These are phyloP conservation scores for Myiothlypis chrysogaster DNA, from an alignment of 2,797 vertebrate genomes.

Conservation along the genomic window DNA sequence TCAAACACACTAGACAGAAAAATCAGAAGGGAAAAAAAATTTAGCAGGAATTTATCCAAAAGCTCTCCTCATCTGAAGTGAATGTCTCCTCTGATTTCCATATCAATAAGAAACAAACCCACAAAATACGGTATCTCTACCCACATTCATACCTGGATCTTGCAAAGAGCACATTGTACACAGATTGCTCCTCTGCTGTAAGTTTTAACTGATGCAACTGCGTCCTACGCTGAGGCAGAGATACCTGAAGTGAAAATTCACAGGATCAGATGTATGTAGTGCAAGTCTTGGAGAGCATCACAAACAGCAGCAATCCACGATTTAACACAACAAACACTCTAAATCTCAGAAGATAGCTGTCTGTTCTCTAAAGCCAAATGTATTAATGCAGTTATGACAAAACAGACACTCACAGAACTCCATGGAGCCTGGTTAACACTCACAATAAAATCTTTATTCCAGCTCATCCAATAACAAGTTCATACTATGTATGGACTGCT, in stretches of 20 bases:
- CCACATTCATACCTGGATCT: conserved; percentile 83
- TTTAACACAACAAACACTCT: not conserved
- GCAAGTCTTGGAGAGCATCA: not conserved
- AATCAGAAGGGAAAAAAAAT: not conserved
- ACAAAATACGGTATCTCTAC: not conserved
- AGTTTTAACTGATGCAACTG: conserved; percentile 85
- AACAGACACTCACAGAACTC: not conserved
- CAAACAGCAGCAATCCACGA: not conserved
- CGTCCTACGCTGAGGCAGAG: conserved; percentile 81
- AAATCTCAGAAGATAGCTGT: not conserved
- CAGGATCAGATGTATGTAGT: not conserved
- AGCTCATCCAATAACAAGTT: not conserved
- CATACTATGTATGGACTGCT: not conserved
- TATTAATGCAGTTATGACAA: not conserved
- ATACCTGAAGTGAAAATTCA: conserved; percentile 74
- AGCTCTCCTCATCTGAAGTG: not conserved
- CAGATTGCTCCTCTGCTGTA: conserved; percentile 84
- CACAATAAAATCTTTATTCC: not conserved
- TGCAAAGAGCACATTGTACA: conserved; percentile 90
- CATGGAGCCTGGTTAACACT: not conserved
- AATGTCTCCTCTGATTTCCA: not conserved
- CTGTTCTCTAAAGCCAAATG: not conserved
- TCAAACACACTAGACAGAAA: not conserved
- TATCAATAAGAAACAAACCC: not conserved
- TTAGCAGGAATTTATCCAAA: not conserved